Base-by-base conservation (phyloP, 2,888 invertebrate species). In the Cotesia congregata region DNA sequence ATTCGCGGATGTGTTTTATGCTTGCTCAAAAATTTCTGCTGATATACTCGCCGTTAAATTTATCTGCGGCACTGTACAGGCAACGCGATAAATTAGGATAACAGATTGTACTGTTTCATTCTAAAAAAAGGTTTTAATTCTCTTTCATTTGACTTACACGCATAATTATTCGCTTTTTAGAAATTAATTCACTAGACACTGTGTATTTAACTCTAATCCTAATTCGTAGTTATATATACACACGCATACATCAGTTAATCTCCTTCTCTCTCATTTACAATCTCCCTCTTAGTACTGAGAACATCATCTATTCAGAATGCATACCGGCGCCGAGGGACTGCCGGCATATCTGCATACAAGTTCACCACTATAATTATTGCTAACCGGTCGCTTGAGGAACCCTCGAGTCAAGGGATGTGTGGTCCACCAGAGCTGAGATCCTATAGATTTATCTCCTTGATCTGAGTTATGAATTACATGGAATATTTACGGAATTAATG, bases 331-430 rank as follows among this genome's bases (percentile, higher is more conserved):
- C 72, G 67, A 74, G 76, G 75, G 65, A 75, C 74, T 77, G 75
- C 61, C 77, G 40, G 79, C 76, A 73, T 81, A 82, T 81, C 79
- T 79, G 71, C 79, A 78, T 77, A 76, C 78, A 78, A 79, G 78
- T 72, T 41, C 75, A 73, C 72, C 64, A 67, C 75, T 72, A 80
- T 80, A 80, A 81, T 81, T 82, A 81, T 82, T 75, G 81, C 78
- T 76, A 80, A 80, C 75, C 76, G 73, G 78, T 79, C 78, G 77
- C 78, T 78, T 80, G 78, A 72, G 75, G 79, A 79, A 76, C 77
- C 78, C 76, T 64, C 15, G 77, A 70, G 79, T 77, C 74, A 67
- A 72, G 72, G 67, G 64, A 71, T 77, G 67, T 73, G 39, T 74
- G 75, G 76, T 75, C 75, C 73, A 67, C 75, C 75, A 67, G 76